These are phyloP conservation scores for Pasiphila rectangulata DNA, from an alignment of 2,888 invertebrate genomes.

Conservation along the genomic window DNA sequence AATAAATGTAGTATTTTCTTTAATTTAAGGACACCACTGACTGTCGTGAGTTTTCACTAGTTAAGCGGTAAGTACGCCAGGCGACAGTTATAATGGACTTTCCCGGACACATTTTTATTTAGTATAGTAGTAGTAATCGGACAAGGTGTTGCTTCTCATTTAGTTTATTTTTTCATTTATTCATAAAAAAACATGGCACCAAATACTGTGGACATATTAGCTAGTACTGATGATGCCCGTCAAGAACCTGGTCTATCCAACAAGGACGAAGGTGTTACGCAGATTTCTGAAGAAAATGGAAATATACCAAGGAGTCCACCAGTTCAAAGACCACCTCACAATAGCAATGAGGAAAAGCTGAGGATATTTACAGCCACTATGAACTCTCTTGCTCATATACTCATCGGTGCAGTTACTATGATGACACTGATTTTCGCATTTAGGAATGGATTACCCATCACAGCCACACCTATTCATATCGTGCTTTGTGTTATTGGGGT, in stretches of 20 bases:
- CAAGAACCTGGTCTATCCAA: conserved; percentile 9
- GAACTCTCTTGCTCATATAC: conserved; percentile 48
- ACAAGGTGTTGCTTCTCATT: neutral
- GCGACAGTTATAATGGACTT: conserved; percentile 18
- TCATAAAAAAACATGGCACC: conserved; percentile 26
- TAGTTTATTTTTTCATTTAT: neutral
- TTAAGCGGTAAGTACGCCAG: neutral
- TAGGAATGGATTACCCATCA: conserved; percentile 43
- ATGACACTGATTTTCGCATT: conserved; percentile 44
- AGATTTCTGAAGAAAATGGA: conserved; percentile 14
- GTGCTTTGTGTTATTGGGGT: conserved; percentile 61
- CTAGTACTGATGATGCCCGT: conserved; percentile 13
- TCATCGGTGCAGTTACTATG: conserved; percentile 52
- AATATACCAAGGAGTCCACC: conserved; percentile 10
- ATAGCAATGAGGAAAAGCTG: conserved; percentile 38
- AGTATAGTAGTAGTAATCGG: too few relatives aligned
- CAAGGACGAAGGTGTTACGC: conserved; percentile 5
- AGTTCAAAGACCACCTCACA: conserved; percentile 6
- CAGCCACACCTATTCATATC: conserved; percentile 48
- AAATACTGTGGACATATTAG: conserved; percentile 19
- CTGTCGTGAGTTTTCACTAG: conserved; percentile 13
- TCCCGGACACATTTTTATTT: conserved; percentile 6
- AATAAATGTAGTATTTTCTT: too few relatives aligned
- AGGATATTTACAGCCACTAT: conserved; percentile 46
- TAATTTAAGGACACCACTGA: too few relatives aligned